A percentile compares a stretch with the other conserved stretches of the same genome.
phyloP scores from a whole-genome alignment of 2,888 invertebrate species.

The Trachelus iudaicus region DNA sequence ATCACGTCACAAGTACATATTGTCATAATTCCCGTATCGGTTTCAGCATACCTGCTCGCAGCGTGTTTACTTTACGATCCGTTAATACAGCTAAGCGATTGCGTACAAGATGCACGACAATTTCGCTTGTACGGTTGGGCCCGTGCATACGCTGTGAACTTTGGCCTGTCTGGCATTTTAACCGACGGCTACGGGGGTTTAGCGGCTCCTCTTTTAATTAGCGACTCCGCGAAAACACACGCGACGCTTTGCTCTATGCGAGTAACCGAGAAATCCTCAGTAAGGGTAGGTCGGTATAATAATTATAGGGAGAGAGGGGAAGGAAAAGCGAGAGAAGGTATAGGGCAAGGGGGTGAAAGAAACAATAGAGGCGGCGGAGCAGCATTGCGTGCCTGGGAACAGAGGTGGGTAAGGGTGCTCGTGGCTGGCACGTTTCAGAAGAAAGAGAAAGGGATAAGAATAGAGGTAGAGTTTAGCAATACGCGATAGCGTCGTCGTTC shows the following conservation, averaged over 20 bases:
- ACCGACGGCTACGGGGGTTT: neutral
- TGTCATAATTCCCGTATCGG: neutral
- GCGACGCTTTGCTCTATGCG: neutral
- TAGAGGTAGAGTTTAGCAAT: neutral
- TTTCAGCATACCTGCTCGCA: neutral
- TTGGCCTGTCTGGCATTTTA: neutral
- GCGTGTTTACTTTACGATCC: neutral
- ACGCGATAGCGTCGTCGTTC: neutral
- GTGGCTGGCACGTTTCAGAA: neutral
- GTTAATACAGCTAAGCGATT: neutral
- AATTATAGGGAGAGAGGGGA: neutral
- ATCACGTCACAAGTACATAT: neutral
- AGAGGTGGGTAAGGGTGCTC: neutral
- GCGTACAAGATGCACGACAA: neutral
- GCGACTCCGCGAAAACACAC: neutral
- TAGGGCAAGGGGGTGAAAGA: neutral
- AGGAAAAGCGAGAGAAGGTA: neutral
- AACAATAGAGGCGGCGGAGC: neutral
- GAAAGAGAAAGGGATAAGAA: neutral
- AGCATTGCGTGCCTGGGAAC: neutral
- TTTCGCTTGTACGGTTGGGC: neutral
- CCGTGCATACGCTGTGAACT: neutral
- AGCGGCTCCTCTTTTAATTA: constrained; percentile 7
- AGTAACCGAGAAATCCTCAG: neutral
- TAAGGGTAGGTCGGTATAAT: neutral